These are phyloP conservation scores for Camarhynchus parvulus DNA, from an alignment of 2,113 vertebrate genomes.

Conservation along the genomic window DNA sequence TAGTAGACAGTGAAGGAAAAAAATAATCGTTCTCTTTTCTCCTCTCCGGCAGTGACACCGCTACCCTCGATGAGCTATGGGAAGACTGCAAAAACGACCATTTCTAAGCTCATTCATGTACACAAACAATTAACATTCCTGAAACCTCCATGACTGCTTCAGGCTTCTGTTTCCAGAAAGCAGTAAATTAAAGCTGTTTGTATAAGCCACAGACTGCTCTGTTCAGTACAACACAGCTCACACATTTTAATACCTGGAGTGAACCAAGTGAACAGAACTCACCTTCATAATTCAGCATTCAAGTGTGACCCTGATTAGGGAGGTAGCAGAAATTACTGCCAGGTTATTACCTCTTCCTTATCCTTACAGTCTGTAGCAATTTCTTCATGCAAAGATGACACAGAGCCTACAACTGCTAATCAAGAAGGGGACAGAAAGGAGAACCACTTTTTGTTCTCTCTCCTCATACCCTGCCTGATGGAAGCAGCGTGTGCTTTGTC, in stretches of 20 bases:
- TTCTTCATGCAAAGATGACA: neutral
- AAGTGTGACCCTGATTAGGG: neutral
- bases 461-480: neutral
- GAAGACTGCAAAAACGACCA: constrained; percentile 36
- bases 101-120: constrained; percentile 56
- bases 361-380: neutral
- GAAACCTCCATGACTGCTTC: constrained; percentile 38
- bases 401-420: neutral
- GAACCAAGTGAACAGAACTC: constrained; percentile 1
- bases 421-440: neutral
- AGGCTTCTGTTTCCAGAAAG: constrained; percentile 29
- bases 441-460: neutral
- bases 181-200: constrained; percentile 48
- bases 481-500: neutral
- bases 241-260: neutral
- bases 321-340: neutral
- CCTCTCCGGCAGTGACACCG: constrained; percentile 34
- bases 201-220: constrained; percentile 5
- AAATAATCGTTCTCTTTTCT: neutral
- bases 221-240: neutral
- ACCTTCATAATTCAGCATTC: neutral
- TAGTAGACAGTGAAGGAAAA: neutral
- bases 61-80: constrained; percentile 52
- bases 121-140: constrained; percentile 59
- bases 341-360: neutral